Percentiles rank a stretch among this genome's conserved stretches.
Conservation (phyloP, 2,113 vertebrate species). For the Phrynosoma platyrhinos region DNA sequence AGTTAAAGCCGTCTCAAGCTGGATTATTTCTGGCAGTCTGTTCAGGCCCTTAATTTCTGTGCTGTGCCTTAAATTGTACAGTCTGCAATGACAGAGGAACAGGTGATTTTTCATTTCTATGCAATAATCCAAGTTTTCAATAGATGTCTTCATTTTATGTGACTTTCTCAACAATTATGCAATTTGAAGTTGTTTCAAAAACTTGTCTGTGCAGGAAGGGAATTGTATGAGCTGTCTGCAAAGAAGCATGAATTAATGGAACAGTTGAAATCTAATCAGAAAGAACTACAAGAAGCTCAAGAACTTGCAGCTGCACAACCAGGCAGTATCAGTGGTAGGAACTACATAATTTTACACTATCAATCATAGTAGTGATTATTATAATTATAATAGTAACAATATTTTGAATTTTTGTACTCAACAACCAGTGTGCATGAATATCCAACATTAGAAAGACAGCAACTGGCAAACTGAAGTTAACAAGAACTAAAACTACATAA, state of each 20-base stretch:
- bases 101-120: not conserved
- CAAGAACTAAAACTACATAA: too few species aligned
- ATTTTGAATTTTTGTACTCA: too few species aligned
- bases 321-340: conserved; percentile 17
- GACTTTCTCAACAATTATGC: not conserved
- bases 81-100: not conserved
- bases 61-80: not conserved
- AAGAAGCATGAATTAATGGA: conserved; percentile 22
- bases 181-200: not conserved
- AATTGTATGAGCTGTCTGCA: not conserved
- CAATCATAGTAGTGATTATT: not conserved
- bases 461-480: too few species aligned
- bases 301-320: not conserved
- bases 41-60: too few species aligned
- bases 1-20: too few species aligned
- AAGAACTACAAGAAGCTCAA: conserved; percentile 13
- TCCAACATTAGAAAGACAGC: too few species aligned
- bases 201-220: not conserved
- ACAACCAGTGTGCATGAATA: too few species aligned
- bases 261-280: conserved; percentile 17
- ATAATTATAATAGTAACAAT: too few species aligned
- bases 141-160: not conserved
- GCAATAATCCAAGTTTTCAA: not conserved
- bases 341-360: not conserved
- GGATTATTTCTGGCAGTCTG: too few species aligned